Evolutionary conservation across 1,140 invertebrate species (phyloP).

Genomic region (Solenopsis invicta): DNA sequence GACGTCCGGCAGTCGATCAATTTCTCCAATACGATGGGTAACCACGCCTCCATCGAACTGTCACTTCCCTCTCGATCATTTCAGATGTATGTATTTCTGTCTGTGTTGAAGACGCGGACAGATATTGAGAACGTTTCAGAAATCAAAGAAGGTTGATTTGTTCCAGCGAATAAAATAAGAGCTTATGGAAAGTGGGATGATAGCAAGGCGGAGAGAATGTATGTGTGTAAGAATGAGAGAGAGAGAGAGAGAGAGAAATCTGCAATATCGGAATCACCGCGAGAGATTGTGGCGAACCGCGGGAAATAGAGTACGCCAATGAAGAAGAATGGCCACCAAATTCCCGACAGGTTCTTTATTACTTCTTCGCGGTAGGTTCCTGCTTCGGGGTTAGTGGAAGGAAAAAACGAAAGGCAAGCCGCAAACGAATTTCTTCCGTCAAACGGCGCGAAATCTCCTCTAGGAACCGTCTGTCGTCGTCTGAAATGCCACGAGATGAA

Average conservation of each 20-base stretch:
- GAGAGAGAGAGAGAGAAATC: background rate
- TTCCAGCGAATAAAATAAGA: slow-evolving; percentile 53
- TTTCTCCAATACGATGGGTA: slow-evolving; percentile 50
- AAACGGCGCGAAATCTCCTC: slow-evolving; percentile 59
- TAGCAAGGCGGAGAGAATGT: background rate
- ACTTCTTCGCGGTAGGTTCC: slow-evolving; percentile 66
- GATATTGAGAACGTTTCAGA: slow-evolving; percentile 66
- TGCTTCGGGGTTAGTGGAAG: slow-evolving; percentile 48
- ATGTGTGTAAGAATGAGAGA: background rate
- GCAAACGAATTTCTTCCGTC: slow-evolving; percentile 72
- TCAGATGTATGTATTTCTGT: slow-evolving; percentile 64
- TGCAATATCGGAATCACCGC: slow-evolving; percentile 64
- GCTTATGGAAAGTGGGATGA: background rate
- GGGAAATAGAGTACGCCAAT: slow-evolving; percentile 77
- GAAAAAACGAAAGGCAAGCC: slow-evolving; percentile 45
- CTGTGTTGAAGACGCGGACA: slow-evolving; percentile 36
- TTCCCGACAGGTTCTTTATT: slow-evolving; percentile 78
- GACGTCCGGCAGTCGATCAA: slow-evolving; percentile 53
- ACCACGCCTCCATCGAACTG: slow-evolving; percentile 8
- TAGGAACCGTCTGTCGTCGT: slow-evolving; percentile 66
- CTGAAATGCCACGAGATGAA: slow-evolving; percentile 56
- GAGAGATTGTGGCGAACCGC: slow-evolving; percentile 72
- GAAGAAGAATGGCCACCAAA: slow-evolving; percentile 77
- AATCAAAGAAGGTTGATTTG: slow-evolving; percentile 69
- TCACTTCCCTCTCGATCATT: slow-evolving; percentile 41